Percentiles rank a stretch among this genome's conserved stretches.
Evolutionary conservation across 2,888 invertebrate species (phyloP).

Genomic region (Pantelozetes paolii): DNA sequence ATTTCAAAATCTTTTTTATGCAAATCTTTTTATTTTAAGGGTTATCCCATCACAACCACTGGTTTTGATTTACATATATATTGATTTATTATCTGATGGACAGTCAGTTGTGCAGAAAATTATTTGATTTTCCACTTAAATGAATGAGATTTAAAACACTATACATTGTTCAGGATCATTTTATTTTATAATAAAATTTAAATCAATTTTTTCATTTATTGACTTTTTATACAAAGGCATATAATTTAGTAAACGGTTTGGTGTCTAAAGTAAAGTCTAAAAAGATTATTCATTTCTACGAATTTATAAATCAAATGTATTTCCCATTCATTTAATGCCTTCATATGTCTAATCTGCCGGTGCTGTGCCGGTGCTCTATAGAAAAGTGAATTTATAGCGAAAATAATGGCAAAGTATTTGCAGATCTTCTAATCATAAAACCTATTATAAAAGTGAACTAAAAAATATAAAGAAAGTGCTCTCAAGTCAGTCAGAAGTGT

Average conservation of each 20-base stretch:
- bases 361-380: too few species aligned
- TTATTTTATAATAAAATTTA: constrained; percentile 5
- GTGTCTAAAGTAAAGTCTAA: background rate
- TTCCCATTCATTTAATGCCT: background rate
- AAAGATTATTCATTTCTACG: constrained; percentile 13
- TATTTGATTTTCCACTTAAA: background rate
- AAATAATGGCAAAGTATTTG: background rate
- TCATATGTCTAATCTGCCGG: constrained; percentile 5
- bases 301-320: constrained; percentile 22
- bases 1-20: too few species aligned
- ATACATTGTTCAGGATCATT: too few species aligned
- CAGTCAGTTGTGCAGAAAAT: background rate
- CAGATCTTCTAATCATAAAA: constrained; percentile 5
- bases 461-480: constrained; percentile 3
- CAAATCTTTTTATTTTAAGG: too few species aligned
- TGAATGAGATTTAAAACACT: background rate
- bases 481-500: too few species aligned
- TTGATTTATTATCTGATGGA: too few species aligned
- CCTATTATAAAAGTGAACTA: constrained; percentile 14
- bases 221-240: background rate
- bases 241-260: too few species aligned
- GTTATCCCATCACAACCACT: too few species aligned
- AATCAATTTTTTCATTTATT: background rate
- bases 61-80: too few species aligned
- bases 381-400: background rate